Evolutionary conservation across 2,888 invertebrate species (phyloP).

Genomic region (Lepidocyrtinus sp.): DNA sequence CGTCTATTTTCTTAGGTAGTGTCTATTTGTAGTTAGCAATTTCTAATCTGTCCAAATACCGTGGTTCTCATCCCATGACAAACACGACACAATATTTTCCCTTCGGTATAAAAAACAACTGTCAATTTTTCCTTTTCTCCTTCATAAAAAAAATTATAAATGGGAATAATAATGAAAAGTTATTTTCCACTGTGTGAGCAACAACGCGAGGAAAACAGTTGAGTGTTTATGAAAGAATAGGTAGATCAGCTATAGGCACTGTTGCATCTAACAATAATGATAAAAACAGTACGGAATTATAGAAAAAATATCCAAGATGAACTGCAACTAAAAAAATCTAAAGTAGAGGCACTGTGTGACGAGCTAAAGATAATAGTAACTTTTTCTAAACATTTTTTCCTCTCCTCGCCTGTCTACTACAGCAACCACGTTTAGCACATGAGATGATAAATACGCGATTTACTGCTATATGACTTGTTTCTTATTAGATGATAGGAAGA

Average conservation of each 20-base stretch:
- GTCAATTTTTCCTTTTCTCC: conserved; percentile 35
- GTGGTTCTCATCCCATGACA: conserved; percentile 10
- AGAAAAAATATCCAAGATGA: neutral
- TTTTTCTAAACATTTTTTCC: neutral
- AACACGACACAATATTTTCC: conserved; percentile 22
- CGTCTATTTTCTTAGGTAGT: neutral
- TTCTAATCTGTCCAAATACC: conserved; percentile 9
- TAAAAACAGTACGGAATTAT: conserved; percentile 19
- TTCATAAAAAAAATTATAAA: conserved; percentile 21
- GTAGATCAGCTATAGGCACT: conserved; percentile 12
- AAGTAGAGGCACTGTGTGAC: neutral
- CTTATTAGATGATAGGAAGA: neutral
- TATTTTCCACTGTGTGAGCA: conserved; percentile 48
- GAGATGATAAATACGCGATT: neutral
- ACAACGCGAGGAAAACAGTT: neutral
- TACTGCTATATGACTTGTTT: neutral
- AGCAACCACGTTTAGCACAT: neutral
- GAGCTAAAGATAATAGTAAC: neutral
- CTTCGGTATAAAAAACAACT: conserved; percentile 20
- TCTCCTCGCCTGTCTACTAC: too few relatives aligned
- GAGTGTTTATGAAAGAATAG: neutral
- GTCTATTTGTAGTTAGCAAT: neutral
- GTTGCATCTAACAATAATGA: neutral
- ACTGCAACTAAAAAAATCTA: neutral
- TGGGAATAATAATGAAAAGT: conserved; percentile 38